Percentiles rank a stretch among this genome's conserved stretches.
phyloP scores from a whole-genome alignment of 2,113 vertebrate genomes.

The Nesoenas mayeri region DNA sequence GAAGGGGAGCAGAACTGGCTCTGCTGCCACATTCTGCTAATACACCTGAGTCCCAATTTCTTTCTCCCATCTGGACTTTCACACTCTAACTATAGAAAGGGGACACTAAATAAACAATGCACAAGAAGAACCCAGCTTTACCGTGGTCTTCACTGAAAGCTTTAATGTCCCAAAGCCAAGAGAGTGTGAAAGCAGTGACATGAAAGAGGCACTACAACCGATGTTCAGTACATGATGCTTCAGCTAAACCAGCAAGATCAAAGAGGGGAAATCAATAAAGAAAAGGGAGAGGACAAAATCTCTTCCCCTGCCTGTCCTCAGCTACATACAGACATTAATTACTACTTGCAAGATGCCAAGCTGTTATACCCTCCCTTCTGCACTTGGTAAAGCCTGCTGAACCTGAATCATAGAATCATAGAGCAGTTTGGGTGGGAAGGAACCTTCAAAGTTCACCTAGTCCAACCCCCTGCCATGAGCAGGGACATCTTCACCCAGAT shows the following conservation, averaged over 20 bases:
- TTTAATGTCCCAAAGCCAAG: background rate
- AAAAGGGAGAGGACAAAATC: background rate
- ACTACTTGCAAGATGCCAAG: background rate
- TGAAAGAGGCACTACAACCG: background rate
- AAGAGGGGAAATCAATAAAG: background rate
- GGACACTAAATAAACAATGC: background rate
- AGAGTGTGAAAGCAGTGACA: background rate
- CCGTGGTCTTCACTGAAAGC: background rate
- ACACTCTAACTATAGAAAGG: background rate
- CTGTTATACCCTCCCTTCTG: background rate
- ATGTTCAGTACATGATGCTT: background rate
- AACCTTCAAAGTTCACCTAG: no score
- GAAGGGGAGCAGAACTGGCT: background rate
- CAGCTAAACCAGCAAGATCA: background rate
- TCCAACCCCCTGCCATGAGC: no score
- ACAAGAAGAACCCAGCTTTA: background rate
- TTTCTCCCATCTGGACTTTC: background rate
- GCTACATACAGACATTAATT: background rate
- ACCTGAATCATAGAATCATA: background rate
- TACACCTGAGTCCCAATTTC: fast-evolving
- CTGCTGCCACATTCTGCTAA: background rate
- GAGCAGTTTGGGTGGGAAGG: no score
- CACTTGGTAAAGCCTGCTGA: background rate
- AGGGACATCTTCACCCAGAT: no score
- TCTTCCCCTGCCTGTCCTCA: background rate